Base-by-base conservation (phyloP, 2,797 vertebrate species). In the Lepus townsendii region DNA sequence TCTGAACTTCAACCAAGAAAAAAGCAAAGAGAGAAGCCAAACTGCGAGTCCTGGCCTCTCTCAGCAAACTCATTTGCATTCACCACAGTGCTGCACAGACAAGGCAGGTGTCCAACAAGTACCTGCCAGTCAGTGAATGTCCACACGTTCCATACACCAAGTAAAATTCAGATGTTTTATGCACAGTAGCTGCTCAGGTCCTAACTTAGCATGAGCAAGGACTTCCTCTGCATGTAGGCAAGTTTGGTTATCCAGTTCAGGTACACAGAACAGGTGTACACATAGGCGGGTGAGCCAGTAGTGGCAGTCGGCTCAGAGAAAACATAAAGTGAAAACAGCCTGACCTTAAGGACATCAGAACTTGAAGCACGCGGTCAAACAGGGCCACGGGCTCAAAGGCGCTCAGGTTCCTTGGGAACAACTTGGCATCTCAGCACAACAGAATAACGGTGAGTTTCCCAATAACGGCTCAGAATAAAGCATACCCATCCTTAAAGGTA, bases 381-480 rank as follows among this genome's bases (percentile, higher is more conserved):
- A 83, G 62, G 73, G 75, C 24, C 26, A 19, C 7, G 63, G 26
- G 42, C 47, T 91, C 27, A 91, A 42, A 77, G 60, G 32, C 77
- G 24, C 65, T 84, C 27, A 84, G 84, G 83, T 32, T 57, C 69
- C 84, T 91, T 77, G 38, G 95, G 75, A 91, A 83, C 38, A 87
- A 65, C 17, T 10, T 83, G 17, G 52, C n/a, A n/a, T 83, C 91
- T 62, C 35, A 65, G 66, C 20, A 47, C 78, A 52, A 79, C 32
- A 87, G 86, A 83, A 69, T 13, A 17, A 30, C 20, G 38, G 88
- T 54, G 42, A 78, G 47, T 91, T 89, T 90, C 16, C 52, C 57
- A 83, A 77, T 62, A 84, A 71, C 30, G n/a, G 89, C 73, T 62
- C 54, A 68, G 47, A 80, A 85, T 19, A 27, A 92, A 85, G 65